Conservation (phyloP, 2,797 vertebrate genomes). For the Bryconaethiops microstoma region DNA sequence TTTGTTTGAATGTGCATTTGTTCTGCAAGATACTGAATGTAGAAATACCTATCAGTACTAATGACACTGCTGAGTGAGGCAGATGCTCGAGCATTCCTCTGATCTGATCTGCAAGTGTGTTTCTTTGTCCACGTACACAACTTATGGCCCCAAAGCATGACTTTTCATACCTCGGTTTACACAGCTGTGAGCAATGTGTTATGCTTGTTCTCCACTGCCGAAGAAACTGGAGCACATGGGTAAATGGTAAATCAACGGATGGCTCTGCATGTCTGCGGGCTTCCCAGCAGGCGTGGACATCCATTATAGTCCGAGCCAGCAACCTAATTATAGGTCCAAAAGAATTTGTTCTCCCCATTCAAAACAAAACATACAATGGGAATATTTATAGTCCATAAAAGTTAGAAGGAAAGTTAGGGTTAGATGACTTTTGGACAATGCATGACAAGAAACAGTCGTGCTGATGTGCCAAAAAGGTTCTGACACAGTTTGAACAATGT, state of each 20-base stretch:
- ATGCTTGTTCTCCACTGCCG: constrained; percentile 36
- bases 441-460: neutral
- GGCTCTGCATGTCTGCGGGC: constrained; percentile 26
- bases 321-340: constrained; percentile 40
- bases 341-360: constrained; percentile 31
- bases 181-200: constrained; percentile 57
- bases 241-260: constrained; percentile 39
- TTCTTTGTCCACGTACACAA: constrained; percentile 47
- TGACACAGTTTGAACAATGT: neutral
- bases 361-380: constrained; percentile 27
- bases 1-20: neutral
- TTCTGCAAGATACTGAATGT: neutral
- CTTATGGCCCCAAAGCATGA: constrained; percentile 26
- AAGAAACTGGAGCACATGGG: constrained; percentile 39
- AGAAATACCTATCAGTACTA: neutral
- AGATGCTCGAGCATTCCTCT: neutral
- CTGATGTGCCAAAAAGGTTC: neutral
- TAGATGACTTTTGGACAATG: neutral
- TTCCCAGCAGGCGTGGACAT: constrained; percentile 28
- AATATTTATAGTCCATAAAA: constrained; percentile 32
- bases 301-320: constrained; percentile 18
- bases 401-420: neutral
- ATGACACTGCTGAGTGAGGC: constrained; percentile 24
- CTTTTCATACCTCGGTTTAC: constrained; percentile 42
- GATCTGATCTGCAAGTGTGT: constrained; percentile 1